Base-by-base conservation (phyloP, 1,140 invertebrate species). In the Diorhabda sublineata region DNA sequence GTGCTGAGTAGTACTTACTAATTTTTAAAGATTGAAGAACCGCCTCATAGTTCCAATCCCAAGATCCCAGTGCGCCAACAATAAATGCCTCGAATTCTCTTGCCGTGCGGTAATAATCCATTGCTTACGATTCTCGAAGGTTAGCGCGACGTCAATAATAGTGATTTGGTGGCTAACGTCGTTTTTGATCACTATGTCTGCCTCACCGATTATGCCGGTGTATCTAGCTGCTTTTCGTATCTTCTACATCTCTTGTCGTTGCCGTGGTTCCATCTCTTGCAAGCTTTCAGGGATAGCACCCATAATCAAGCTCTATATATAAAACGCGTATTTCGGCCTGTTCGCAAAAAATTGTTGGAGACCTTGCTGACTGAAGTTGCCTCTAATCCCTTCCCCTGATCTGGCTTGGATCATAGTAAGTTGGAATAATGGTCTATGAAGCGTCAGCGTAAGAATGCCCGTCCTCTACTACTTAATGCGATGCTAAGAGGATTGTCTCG, bases 81-180 rank as follows among this genome's bases (percentile, higher is more conserved):
- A 66, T 66, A 4, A 66, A 26, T 3, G 63, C 63, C 6, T 64
- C 63, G 3, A 64, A 41, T 43, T 41, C 8, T 41, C 4, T 60
- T 66, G 5, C 57, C 62, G 9, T 66, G 11, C 9, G 44, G 42
- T 41, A 8, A 8, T 45, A 78, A 56, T 0, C 43, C 11, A 0
- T 72, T 64, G 2, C 71, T 75, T 0, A 79, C 64, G 5, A 67
- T 81, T 82, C 56, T 83, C 80, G 42, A 82, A 83, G 0, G 78
- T 74, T 42, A 82, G 74, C 26, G 78, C 68, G 3, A 83, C 77
- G 64, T 83, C 79, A 57, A 81, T 69, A 9, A 79, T 74, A 44
- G 63, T 4, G 11, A 75, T 64, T 0, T 45, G 69, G 4, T 71
- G 73, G 5, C 47, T 6, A 7, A 9, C 52, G 42, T 77, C 76